Percentiles rank a stretch among this genome's conserved stretches.
Evolutionary conservation across 1,140 invertebrate species (phyloP).

Genomic region (Diorhabda elongata): DNA sequence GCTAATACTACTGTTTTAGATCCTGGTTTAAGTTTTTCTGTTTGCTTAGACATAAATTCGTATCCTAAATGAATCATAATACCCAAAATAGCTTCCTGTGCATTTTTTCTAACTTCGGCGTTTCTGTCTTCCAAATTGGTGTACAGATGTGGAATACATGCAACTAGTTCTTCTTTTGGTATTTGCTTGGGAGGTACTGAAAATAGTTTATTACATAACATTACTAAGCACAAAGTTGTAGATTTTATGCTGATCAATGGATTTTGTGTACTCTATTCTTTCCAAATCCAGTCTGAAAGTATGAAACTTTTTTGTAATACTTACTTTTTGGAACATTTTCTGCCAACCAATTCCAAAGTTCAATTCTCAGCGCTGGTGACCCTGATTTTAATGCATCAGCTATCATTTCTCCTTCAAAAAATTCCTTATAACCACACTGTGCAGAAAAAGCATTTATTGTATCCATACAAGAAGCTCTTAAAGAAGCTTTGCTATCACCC

Average conservation of each 20-base stretch:
- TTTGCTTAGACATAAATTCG: conserved; percentile 71
- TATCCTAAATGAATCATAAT: conserved; percentile 92
- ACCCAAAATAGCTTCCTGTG: conserved; percentile 82
- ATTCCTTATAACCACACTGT: conserved; percentile 72
- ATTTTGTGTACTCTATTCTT: too few species aligned
- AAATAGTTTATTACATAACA: conserved; percentile 19
- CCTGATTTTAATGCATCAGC: conserved; percentile 79
- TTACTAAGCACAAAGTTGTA: too few species aligned
- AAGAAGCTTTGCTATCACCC: conserved; percentile 67
- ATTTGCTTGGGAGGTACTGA: conserved; percentile 66
- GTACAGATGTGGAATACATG: conserved; percentile 77
- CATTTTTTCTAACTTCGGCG: conserved; percentile 85
- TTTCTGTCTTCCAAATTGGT: conserved; percentile 85
- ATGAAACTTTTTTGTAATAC: conserved; percentile 11
- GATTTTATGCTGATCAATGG: too few species aligned
- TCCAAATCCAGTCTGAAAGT: too few species aligned
- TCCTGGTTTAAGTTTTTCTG: conserved; percentile 82
- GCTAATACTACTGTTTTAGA: conserved; percentile 76
- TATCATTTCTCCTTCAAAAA: conserved; percentile 87
- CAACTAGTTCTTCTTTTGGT: conserved; percentile 73
- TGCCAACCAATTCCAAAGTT: conserved; percentile 81
- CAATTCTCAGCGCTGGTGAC: conserved; percentile 74
- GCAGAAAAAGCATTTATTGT: conserved; percentile 82
- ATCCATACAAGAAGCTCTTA: conserved; percentile 70
- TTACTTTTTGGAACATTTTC: conserved; percentile 72